These are phyloP conservation scores for Amazona guildingii DNA, from an alignment of 2,113 vertebrate species.

Conservation along the genomic window DNA sequence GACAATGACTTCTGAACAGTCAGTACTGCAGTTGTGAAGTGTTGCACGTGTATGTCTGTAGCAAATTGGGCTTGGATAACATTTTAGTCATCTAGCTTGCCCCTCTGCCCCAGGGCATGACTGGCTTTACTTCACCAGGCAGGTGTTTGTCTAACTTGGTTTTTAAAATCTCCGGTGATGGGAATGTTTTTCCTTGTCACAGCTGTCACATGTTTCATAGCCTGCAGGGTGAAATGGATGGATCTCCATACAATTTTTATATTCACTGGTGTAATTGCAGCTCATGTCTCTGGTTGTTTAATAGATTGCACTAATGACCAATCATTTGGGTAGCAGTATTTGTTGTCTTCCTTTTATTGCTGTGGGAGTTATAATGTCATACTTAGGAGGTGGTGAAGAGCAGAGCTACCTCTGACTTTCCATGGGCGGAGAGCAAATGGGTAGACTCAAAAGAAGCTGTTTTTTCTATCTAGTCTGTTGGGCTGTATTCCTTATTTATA, in stretches of 20 bases:
- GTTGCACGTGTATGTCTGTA: neutral
- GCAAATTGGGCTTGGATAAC: neutral
- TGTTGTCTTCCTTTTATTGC: neutral
- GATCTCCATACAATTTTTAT: neutral
- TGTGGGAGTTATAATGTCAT: neutral
- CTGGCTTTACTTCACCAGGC: neutral
- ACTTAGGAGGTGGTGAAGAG: neutral
- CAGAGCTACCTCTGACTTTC: neutral
- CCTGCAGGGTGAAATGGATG: neutral
- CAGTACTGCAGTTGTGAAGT: neutral
- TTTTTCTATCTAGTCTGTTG: neutral
- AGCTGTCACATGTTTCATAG: constrained; percentile 2
- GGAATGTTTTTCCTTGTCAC: neutral
- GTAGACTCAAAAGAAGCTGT: neutral
- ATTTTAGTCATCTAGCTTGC: neutral
- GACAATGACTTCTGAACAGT: neutral
- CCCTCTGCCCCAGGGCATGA: neutral
- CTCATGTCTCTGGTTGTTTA: neutral
- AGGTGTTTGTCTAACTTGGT: neutral
- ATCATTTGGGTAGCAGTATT: neutral
- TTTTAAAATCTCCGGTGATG: neutral
- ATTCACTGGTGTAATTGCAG: neutral
- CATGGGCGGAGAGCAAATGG: neutral
- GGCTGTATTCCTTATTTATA: neutral
- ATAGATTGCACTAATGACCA: neutral